Base-by-base conservation (phyloP, 2,888 invertebrate genomes). In the Exephanes ischioxanthus region DNA sequence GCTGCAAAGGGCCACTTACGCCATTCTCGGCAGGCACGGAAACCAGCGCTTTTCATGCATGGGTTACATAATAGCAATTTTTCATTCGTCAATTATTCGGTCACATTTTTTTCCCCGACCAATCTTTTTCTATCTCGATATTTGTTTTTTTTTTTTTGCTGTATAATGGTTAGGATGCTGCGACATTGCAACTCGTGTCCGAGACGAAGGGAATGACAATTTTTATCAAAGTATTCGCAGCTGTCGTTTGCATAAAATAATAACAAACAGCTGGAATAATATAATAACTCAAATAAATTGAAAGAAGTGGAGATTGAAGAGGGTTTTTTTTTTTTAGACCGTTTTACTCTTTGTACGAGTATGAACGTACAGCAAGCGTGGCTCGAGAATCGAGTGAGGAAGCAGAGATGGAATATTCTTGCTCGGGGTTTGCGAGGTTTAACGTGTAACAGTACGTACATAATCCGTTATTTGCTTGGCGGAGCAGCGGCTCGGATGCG, bases 401-500 rank as follows among this genome's bases (percentile, higher is more conserved):
- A 68, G 37, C 67, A 37, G 48, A 58, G 76, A 83, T 22, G 71
- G 77, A 86, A 80, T 78, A 81, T 73, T 70, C 80, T 79, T 80
- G 68, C 26, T 71, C 72, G 48, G 76, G 78, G 73, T 87, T 86
- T 88, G 80, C 87, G 80, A 79, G 78, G 84, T 84, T 88, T 87
- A 87, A 86, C 89, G 91, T 90, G 90, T 91, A 93, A 90, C 90
- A 89, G 89, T 90, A 91, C 92, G 92, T 92, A 91, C 90, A 91
- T 92, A 93, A 93, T 93, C 92, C 91, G 90, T 88, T 93, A 93
- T 93, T 93, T 93, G 91, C 92, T 90, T 83, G 90, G 88, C 89
- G 89, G 87, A 90, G 89, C 87, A 89, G 88, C 89, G 90, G 90
- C 91, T 84, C 88, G 87, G 89, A 82, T 84, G 86, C 86, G 87